Conservation (phyloP, 2,797 vertebrate genomes). For the Gallinago nigripennis region DNA sequence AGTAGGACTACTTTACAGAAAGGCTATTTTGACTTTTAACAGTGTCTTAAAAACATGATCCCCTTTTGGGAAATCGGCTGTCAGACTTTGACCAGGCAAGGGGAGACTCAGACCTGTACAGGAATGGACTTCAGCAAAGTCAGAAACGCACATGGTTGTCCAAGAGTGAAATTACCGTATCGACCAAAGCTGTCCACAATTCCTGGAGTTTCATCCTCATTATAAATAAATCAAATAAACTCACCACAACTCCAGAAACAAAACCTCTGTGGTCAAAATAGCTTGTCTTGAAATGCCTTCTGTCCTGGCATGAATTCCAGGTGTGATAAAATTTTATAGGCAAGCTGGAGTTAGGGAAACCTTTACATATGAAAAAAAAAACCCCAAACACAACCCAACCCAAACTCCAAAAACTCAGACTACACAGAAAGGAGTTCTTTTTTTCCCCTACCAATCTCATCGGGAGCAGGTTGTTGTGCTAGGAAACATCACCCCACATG, state of each 20-base stretch:
- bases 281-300: background rate
- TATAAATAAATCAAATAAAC: background rate
- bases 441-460: background rate
- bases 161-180: background rate
- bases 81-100: background rate
- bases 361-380: background rate
- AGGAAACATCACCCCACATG: background rate
- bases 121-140: accelerated
- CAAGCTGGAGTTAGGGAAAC: background rate
- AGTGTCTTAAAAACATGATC: background rate
- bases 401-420: background rate
- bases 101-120: background rate
- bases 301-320: background rate
- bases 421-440: background rate
- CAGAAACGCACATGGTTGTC: background rate
- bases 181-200: background rate
- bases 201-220: background rate
- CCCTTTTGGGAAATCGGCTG: background rate
- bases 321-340: background rate
- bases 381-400: accelerated
- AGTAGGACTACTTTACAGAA: background rate
- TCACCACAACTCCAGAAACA: background rate
- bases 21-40: background rate
- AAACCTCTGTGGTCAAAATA: background rate
- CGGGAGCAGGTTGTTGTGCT: background rate